Conservation (phyloP, 2,888 invertebrate species). For the Anarsia innoxiella region DNA sequence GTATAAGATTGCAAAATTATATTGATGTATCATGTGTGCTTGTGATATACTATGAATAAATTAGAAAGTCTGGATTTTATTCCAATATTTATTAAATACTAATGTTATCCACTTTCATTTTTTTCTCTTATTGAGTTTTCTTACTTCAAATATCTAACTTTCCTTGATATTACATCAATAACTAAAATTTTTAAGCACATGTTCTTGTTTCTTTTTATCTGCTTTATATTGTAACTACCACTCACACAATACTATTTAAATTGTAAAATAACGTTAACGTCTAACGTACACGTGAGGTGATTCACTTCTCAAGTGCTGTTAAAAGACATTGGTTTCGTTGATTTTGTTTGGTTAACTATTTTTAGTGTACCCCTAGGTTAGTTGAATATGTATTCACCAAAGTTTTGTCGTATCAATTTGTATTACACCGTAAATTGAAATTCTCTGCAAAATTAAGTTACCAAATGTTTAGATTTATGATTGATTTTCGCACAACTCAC, state of each 20-base stretch:
- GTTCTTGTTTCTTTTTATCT: neutral
- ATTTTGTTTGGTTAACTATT: constrained; percentile 60
- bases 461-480: constrained; percentile 42
- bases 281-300: neutral
- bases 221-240: constrained; percentile 5
- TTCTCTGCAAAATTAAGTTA: constrained; percentile 33
- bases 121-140: neutral
- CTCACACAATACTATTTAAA: constrained; percentile 4
- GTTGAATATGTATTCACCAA: constrained; percentile 51
- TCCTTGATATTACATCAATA: neutral
- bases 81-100: constrained; percentile 33
- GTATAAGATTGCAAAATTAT: neutral
- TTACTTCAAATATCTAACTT: neutral
- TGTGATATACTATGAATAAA: constrained; percentile 15
- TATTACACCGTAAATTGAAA: constrained; percentile 6
- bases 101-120: neutral
- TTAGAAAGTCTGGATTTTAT: constrained; percentile 30
- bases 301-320: constrained; percentile 29
- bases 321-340: constrained; percentile 62
- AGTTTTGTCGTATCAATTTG: constrained; percentile 34
- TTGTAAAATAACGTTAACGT: neutral
- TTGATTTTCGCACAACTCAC: constrained; percentile 38
- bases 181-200: constrained; percentile 1
- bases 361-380: constrained; percentile 56
- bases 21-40: constrained; percentile 12